Evolutionary conservation across 2,797 vertebrate species (phyloP), one percentile per base, ranked within the genome.

Genomic region (Pristis pectinata): DNA sequence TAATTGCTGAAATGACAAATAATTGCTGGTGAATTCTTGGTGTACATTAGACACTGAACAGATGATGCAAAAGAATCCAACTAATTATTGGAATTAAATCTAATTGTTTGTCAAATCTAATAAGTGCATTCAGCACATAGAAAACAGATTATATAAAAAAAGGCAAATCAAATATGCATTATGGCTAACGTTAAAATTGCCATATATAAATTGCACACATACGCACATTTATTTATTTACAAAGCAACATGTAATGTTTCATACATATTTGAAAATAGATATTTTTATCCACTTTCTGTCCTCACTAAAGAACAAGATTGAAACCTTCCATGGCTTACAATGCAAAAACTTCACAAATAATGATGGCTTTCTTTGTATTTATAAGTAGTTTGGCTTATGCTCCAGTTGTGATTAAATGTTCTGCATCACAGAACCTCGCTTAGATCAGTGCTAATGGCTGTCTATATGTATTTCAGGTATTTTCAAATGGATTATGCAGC

Each of bases 71-170:
- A 94, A 74, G n/a, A 95, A 93, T 59, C 94, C 95, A 93, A 76
- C 70, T 95, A 96, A 96, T 95, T 87, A 95, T 95, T 77, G 95
- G 87, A 27, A n/a, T 19, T 95, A 96, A 96, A 95, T 95, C 82
- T 95, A 96, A 96, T 96, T 96, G 96, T 87, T 95, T 95, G 95
- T 76, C 41, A 96, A 96, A 95, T 95, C 94, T 83, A 96, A 95
- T 96, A 96, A 96, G 95, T 94, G 79, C 1, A 85, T 7, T 94
- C 95, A 49, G 70, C 93, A 30, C 95, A 96, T 95, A 95, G 41
- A 95, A 96, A 96, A 30, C 0, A 72, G 79, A 79, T 13, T 3
- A 95, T 95, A 94, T 95, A 94, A 0, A 64, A 95, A 92, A 44
- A 44, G 4, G 30, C 44, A 53, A n/a, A 30, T 11, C 22, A 83